Percentiles rank a stretch among this genome's conserved stretches.
phyloP scores from a whole-genome alignment of 2,888 invertebrate genomes.

The Tachina grossa region DNA sequence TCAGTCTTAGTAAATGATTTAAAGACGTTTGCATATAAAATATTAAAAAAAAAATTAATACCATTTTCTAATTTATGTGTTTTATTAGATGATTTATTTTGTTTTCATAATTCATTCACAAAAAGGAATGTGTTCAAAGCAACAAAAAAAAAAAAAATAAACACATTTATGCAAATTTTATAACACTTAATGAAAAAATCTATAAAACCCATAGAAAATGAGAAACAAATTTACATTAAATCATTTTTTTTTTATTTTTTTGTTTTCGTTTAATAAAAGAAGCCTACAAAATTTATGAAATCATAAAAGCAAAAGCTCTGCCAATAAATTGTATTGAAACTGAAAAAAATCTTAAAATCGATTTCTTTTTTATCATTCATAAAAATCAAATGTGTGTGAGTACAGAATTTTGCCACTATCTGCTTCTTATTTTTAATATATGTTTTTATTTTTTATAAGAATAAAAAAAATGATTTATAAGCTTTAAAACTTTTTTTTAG shows the following conservation, averaged over 20 bases:
- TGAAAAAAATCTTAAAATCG: neutral
- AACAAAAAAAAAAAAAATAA: neutral
- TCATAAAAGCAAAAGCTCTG: conserved; percentile 1
- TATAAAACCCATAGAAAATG: conserved; percentile 4
- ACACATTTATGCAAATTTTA: conserved; percentile 21
- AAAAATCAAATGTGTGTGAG: neutral
- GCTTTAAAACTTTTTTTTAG: too few relatives aligned
- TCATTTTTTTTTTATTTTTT: neutral
- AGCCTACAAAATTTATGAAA: conserved; percentile 12
- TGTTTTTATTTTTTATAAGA: neutral
- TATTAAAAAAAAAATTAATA: too few relatives aligned
- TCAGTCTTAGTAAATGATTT: too few relatives aligned
- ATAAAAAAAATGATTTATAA: neutral
- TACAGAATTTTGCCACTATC: neutral
- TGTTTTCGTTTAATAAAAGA: neutral
- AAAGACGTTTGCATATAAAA: too few relatives aligned
- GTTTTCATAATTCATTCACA: neutral
- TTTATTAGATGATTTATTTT: neutral
- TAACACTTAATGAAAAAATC: conserved; percentile 17
- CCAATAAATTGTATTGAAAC: neutral
- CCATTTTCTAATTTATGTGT: too few relatives aligned
- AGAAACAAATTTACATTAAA: conserved; percentile 27
- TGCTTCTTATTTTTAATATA: neutral
- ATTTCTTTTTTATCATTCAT: neutral
- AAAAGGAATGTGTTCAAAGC: neutral